Base-by-base conservation (phyloP, 1,140 invertebrate genomes). In the Drosophila baimaii region DNA sequence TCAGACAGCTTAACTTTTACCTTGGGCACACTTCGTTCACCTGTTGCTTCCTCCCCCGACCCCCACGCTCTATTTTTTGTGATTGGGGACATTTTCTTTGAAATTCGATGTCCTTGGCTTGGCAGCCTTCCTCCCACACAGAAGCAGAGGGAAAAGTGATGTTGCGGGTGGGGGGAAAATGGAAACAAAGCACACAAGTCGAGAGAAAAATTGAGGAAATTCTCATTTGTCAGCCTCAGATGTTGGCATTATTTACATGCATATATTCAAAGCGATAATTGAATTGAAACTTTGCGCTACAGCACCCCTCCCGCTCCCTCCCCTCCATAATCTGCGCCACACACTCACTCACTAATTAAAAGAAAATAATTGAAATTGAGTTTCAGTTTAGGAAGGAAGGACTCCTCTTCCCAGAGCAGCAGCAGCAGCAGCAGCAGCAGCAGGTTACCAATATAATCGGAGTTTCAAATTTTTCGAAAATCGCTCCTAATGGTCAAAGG, bases 311-410 rank as follows among this genome's bases (percentile, higher is more conserved):
- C 35, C 12, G n/a, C 1, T 1, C 21, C 23, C 5, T 37, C 33
- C 39, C 25, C 10, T 1, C 1, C 1, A 8, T 29, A 51, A 29
- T 29, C 25, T 51, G 25, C 3, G 10, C 62, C 35, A 21, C 37
- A 23, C 49, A 31, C 37, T 56, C 43, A 23, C 35, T 17, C 56
- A 44, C 59, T 85, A 86, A 86, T 85, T 85, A 86, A 79, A 86
- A 71, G 74, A 57, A 86, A 81, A 81, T 74, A 81, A 77, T 58
- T 58, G 35, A 57, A 56, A 39, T 31, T 61, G 61, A 39, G 55
- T 63, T 54, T 39, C 0, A 29, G 31, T 35, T 21, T 0, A 6
- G 2, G 13, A 19, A n/a, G 35, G 51, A 27, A 46, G 17, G n/a
- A n/a, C n/a, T n/a, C n/a, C n/a, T n/a, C n/a, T n/a, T n/a, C n/a